phyloP scores from a whole-genome alignment of 2,888 invertebrate genomes.

The Hyposoter didymator region DNA sequence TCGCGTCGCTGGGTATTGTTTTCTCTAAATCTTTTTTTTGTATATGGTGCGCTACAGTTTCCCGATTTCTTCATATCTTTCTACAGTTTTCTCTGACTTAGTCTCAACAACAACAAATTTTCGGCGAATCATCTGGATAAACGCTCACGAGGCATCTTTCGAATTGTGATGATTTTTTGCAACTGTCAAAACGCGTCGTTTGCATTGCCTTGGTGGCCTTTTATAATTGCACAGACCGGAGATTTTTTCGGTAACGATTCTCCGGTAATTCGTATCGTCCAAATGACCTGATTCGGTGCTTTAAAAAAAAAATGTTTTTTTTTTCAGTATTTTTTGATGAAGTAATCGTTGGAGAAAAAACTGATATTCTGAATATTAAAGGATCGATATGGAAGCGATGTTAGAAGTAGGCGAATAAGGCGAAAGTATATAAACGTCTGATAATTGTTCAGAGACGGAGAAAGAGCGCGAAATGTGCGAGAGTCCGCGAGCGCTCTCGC shows the following conservation, averaged over 20 bases:
- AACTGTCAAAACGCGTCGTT: constrained; percentile 21
- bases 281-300: not conserved
- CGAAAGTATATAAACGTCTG: constrained; percentile 24
- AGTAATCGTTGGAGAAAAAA: not conserved
- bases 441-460: constrained; percentile 31
- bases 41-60: not conserved
- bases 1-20: constrained; percentile 22
- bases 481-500: constrained; percentile 33
- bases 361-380: not conserved
- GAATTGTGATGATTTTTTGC: constrained; percentile 28
- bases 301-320: not conserved
- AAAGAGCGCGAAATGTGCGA: constrained; percentile 50
- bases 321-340: not conserved
- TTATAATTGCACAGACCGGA: not conserved
- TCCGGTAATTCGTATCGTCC: not conserved
- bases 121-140: constrained; percentile 27
- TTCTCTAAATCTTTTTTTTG: constrained; percentile 1
- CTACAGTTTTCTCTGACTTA: not conserved
- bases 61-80: constrained; percentile 1
- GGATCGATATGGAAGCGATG: not conserved
- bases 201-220: not conserved
- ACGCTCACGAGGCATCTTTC: constrained; percentile 1
- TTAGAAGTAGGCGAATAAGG: not conserved
- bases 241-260: not conserved
- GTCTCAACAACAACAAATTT: constrained; percentile 25